Evolutionary conservation across 1,140 invertebrate genomes (phyloP), one percentile per base, ranked within the genome.

Genomic region (Sarcophaga bullata): DNA sequence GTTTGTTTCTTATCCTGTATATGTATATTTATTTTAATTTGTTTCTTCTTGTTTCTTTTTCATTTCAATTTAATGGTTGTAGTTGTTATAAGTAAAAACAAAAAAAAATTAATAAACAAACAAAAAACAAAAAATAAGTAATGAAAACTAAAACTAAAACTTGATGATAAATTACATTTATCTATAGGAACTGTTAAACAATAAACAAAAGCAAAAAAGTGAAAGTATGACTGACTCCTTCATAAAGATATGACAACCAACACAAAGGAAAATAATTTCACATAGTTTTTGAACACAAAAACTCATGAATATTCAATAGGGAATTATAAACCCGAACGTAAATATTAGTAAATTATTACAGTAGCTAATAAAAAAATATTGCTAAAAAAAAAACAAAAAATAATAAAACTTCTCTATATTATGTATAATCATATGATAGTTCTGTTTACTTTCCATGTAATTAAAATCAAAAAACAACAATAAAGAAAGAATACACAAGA

Each of bases 141-240:
- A 37, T 37, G 4, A 37, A 37, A 37, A 37, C 6, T 2, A 11
- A 19, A 19, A 19, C 9, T 17, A 68, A 17, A 68, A 68, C 75
- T 50, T 9, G 49, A 50, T 78, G 75, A 78, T 78, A 78, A 78
- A 78, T 78, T 78, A 50, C 75, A 49, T 78, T 78, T 78, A 78
- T 78, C 75, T 78, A 73, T 46, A 47, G 3, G 8, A 68, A 68
- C n/a, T 68, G n/a, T 25, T 68, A 37, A 73, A 73, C 13, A 73
- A 73, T 46, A 48, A 49, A 76, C n/a, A 78, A 78, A 50, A 78
- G 50, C n/a, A 7, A 25, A 72, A 17, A 19, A 6, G 17, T 25
- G 48, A 78, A 78, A 78, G 25, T 78, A 13, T 50, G 48, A 72
- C 19, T 25, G n/a, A 78, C 49, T 78, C 49, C 75, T 78, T 78